These are phyloP conservation scores for Sigmodon hispidus DNA, from an alignment of 2,113 vertebrate species.

Conservation along the genomic window DNA sequence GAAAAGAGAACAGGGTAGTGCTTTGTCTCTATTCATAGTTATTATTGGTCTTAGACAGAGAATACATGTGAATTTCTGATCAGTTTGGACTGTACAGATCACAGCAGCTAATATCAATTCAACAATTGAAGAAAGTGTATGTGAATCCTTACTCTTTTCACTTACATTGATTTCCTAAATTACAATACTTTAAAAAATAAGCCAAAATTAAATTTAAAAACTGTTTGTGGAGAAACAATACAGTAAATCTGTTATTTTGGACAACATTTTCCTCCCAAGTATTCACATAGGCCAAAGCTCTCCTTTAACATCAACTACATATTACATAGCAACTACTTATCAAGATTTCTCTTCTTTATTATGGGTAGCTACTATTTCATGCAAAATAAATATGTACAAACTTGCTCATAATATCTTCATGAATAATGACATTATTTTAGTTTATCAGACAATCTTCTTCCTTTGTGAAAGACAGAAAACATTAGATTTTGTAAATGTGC, in stretches of 20 bases:
- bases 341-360: not conserved
- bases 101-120: not conserved
- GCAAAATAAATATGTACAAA: not conserved
- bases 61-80: not conserved
- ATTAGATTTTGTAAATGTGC: not conserved
- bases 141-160: not conserved
- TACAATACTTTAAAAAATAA: not conserved
- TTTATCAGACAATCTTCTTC: not conserved
- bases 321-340: not conserved
- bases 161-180: not conserved
- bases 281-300: not conserved
- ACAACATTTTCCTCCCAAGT: not conserved
- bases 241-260: not conserved
- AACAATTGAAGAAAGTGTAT: not conserved
- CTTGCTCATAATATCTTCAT: not conserved
- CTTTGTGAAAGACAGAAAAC: not conserved
- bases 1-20: constrained; percentile 6
- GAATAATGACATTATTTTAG: not conserved
- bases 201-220: constrained; percentile 25
- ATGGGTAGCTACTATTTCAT: not conserved
- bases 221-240: not conserved
- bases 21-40: not conserved
- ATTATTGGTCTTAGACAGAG: not conserved
- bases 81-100: not conserved
- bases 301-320: not conserved